A percentile compares a stretch with the other conserved stretches of the same genome.
phyloP scores from a whole-genome alignment of 2,113 vertebrate genomes.

The Triplophysa siluroides region DNA sequence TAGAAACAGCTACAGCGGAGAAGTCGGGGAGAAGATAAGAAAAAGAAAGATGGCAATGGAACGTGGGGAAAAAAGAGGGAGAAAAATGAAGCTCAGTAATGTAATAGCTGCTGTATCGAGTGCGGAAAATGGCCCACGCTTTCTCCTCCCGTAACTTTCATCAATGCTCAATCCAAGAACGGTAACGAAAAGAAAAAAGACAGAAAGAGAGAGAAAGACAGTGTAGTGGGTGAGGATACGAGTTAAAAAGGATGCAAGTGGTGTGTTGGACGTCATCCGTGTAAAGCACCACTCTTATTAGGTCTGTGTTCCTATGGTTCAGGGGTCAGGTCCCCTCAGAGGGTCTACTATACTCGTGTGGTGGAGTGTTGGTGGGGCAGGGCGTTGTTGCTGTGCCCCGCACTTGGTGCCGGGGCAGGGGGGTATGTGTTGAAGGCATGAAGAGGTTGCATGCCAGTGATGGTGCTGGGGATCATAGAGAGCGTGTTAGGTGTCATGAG shows the following conservation, averaged over 20 bases:
- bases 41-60: slow-evolving; percentile 33
- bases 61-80: background rate
- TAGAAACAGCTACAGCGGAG: slow-evolving; percentile 54
- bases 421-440: slow-evolving; percentile 98
- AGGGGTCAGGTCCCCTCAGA: slow-evolving; percentile 62
- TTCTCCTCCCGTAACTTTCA: slow-evolving; percentile 20
- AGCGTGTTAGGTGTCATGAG: slow-evolving; percentile 97
- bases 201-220: slow-evolving; percentile 44
- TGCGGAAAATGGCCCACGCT: slow-evolving; percentile 1
- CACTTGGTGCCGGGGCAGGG: slow-evolving; percentile 84
- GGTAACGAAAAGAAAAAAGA: slow-evolving; percentile 59
- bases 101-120: slow-evolving; percentile 6
- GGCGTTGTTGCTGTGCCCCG: slow-evolving; percentile 93
- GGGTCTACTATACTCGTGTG: slow-evolving; percentile 74
- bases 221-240: slow-evolving; percentile 55
- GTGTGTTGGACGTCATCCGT: slow-evolving; percentile 37
- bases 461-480: slow-evolving; percentile 98
- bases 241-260: slow-evolving; percentile 59
- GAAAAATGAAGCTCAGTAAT: slow-evolving; percentile 10
- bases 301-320: slow-evolving; percentile 59
- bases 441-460: slow-evolving; percentile 95
- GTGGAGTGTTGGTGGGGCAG: slow-evolving; percentile 91
- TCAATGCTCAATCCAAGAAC: slow-evolving; percentile 41
- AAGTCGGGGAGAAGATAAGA: slow-evolving; percentile 50
- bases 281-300: slow-evolving; percentile 36